A percentile compares a stretch with the other conserved stretches of the same genome.
Evolutionary conservation across 2,113 vertebrate genomes (phyloP).

Genomic region (Apodemus sylvaticus): DNA sequence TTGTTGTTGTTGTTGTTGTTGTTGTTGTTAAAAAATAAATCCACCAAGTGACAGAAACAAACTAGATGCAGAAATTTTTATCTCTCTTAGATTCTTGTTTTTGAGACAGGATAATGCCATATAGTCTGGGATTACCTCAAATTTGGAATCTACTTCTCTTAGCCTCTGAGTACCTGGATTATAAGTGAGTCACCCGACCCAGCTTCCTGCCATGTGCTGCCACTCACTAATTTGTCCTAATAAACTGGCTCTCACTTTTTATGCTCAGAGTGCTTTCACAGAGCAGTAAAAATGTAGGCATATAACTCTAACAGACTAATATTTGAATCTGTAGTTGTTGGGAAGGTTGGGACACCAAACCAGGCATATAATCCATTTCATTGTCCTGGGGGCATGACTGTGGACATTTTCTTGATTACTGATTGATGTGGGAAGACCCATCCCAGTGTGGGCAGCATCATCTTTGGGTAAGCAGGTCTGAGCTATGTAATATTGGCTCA

Average conservation of each 20-base stretch:
- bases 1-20: no score
- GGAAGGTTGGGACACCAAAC: neutral
- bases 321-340: neutral
- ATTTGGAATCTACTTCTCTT: neutral
- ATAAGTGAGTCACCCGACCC: neutral
- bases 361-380: neutral
- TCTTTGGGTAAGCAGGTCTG: neutral
- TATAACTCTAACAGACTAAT: neutral
- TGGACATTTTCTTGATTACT: neutral
- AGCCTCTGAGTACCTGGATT: neutral
- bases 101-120: neutral
- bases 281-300: neutral
- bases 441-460: neutral
- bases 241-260: neutral
- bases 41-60: slow-evolving; percentile 13
- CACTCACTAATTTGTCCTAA: neutral
- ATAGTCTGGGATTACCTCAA: neutral
- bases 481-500: neutral
- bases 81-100: neutral
- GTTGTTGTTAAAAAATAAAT: neutral
- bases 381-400: neutral
- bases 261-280: neutral
- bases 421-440: neutral
- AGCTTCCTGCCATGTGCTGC: neutral
- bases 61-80: neutral